These are phyloP conservation scores for Oxytorus armatus DNA, from an alignment of 2,888 invertebrate species.

Conservation along the genomic window DNA sequence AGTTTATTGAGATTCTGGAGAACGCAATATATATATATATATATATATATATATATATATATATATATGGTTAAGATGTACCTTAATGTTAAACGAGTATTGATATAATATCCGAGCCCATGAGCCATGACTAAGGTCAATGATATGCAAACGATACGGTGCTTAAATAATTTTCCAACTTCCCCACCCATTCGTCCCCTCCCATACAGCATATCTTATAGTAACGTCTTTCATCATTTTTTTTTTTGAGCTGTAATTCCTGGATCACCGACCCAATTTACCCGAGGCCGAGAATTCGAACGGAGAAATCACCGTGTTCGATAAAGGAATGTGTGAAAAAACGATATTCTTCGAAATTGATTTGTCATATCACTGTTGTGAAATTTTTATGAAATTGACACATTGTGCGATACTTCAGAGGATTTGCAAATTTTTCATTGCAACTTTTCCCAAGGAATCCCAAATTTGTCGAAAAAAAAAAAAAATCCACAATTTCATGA, in stretches of 20 bases:
- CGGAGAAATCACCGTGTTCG: conserved; percentile 19
- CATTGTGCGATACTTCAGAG: no score
- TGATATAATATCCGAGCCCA: conserved; percentile 72
- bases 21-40: conserved; percentile 7
- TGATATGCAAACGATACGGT: conserved; percentile 58
- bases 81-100: conserved; percentile 50
- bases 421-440: no score
- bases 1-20: conserved; percentile 69
- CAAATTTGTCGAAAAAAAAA: no score
- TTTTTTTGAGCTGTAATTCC: neutral
- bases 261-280: conserved; percentile 22
- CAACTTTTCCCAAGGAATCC: no score
- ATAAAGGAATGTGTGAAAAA: neutral
- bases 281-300: neutral
- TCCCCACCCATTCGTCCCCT: no score
- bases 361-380: no score
- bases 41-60: conserved; percentile 14
- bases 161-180: conserved; percentile 28
- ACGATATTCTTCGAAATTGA: neutral
- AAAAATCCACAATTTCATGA: no score
- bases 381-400: no score
- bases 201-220: no score
- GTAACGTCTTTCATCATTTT: no score
- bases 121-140: conserved; percentile 78
- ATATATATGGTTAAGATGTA: conserved; percentile 39